Base-by-base conservation (phyloP, 2,797 vertebrate species). In the Vultur gryphus region DNA sequence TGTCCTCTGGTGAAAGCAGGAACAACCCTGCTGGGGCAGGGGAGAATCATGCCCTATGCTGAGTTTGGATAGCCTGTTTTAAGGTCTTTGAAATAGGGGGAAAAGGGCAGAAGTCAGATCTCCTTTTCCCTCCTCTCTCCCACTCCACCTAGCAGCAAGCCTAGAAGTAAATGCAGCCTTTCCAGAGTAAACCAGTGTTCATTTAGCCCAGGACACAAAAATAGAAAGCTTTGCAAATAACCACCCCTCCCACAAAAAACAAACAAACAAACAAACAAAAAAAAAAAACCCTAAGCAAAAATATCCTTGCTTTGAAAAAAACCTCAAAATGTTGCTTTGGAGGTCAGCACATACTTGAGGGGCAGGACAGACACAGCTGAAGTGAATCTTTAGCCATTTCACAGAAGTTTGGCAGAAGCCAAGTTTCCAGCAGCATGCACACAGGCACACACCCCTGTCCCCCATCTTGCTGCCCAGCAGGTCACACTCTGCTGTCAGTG, bases 391-490 rank as follows among this genome's bases (percentile, higher is more conserved):
- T 16, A 61, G 37, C 52, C 13, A 10, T 37, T 75, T 55, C 79
- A 54, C 29, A 13, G 8, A 52, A 18, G 5, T 39, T 29, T 26
- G 37, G 35, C 41, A 84, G 58, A 25, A 76, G 21, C 10, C 14
- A 39, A 16, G 8, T n/a, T 78, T 31, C 33, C 43, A 81, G 9
- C 20, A 37, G 46, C 1, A 5, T 23, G 37, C 46, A 41, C 1
- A 11, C 3, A 1, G 3, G 5, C n/a, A 7, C 25, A 26, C 26
- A 19, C 5, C 16, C 18, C 11, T 37, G 37, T 37, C 8, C 12
- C 17, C 13, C 13, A 2, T 2, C 18, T 17, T 12, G 18, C 62
- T 49, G 23, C 13, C 51, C 51, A n/a, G 77, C 62, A 21, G 48
- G 17, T 35, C 67, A n/a, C 16, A 2, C 28, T 16, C 73, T 25